These are phyloP conservation scores for Vulpes ferrilata DNA, from an alignment of 2,113 vertebrate species.

Conservation along the genomic window DNA sequence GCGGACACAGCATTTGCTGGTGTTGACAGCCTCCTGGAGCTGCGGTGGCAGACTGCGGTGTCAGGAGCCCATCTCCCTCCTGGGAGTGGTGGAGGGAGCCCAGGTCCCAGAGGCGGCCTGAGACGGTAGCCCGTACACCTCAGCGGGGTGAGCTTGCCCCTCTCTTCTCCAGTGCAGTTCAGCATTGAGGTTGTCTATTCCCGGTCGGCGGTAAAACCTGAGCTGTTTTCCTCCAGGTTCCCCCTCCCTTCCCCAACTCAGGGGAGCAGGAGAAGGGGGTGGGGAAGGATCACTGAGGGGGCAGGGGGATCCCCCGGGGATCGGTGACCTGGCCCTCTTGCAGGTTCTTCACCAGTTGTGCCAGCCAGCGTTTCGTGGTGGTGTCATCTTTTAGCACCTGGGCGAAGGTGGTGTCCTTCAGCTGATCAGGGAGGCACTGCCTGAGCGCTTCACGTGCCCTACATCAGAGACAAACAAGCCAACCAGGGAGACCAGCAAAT, in stretches of 20 bases:
- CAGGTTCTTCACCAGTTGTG: slow-evolving; percentile 98
- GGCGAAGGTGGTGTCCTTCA: slow-evolving; percentile 98
- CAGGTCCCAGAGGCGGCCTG: slow-evolving; percentile 63
- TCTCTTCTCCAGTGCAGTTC: slow-evolving; percentile 75
- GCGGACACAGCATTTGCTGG: slow-evolving; percentile 86
- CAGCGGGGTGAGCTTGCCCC: slow-evolving; percentile 68
- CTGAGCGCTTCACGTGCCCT: slow-evolving; percentile 99
- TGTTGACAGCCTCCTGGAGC: slow-evolving; percentile 84
- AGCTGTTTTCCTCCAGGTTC: slow-evolving; percentile 85
- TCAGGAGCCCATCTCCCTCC: slow-evolving; percentile 83
- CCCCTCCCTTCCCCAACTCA: slow-evolving; percentile 65
- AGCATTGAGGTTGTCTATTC: slow-evolving; percentile 86
- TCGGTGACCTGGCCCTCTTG: slow-evolving; percentile 99
- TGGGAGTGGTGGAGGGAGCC: slow-evolving; percentile 77
- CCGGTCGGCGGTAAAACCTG: slow-evolving; percentile 88
- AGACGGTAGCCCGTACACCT: slow-evolving; percentile 73
- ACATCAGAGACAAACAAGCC: slow-evolving; percentile 87
- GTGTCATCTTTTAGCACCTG: slow-evolving; percentile 99
- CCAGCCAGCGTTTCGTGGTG: slow-evolving; percentile 99
- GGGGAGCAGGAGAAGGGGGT: slow-evolving; percentile 24
- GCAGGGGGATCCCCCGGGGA: slow-evolving; percentile 96
- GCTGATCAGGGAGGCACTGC: slow-evolving; percentile 98
- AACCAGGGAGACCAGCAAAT: slow-evolving; percentile 88
- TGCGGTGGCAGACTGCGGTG: slow-evolving; percentile 80
- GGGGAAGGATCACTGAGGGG: slow-evolving; percentile 92